Conservation (phyloP, 2,797 vertebrate genomes). For the Poecilia velifera region DNA sequence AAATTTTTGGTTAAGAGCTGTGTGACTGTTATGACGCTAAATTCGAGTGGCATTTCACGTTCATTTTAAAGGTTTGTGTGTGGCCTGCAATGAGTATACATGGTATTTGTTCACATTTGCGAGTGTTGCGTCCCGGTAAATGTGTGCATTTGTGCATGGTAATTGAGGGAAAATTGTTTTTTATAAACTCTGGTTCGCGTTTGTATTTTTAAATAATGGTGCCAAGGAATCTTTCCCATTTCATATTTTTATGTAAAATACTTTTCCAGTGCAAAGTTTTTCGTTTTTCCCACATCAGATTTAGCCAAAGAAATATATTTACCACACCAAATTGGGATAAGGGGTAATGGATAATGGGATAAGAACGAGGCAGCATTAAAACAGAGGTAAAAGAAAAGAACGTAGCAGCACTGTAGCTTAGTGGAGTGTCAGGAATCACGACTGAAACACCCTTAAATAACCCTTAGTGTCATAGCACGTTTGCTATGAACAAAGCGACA, state of each 20-base stretch:
- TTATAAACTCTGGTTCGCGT: background rate
- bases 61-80: slow-evolving; percentile 38
- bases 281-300: background rate
- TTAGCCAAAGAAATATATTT: slow-evolving; percentile 6
- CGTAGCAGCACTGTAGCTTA: background rate
- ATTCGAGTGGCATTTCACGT: slow-evolving; percentile 55
- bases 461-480: background rate
- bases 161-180: background rate
- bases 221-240: slow-evolving; percentile 1
- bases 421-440: background rate
- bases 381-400: background rate
- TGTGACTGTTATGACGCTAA: slow-evolving; percentile 30
- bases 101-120: slow-evolving; percentile 13
- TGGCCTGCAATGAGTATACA: slow-evolving; percentile 56
- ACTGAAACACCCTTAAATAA: background rate
- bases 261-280: background rate
- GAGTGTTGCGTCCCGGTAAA: slow-evolving; percentile 34
- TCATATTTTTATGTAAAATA: background rate
- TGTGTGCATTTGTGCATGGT: slow-evolving; percentile 4
- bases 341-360: background rate
- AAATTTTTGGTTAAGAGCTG: slow-evolving; percentile 4
- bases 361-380: background rate
- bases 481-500: background rate
- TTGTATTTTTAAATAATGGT: slow-evolving; percentile 2
- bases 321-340: background rate